These are phyloP conservation scores for Spodoptera picta DNA, from an alignment of 2,888 invertebrate genomes.

Conservation along the genomic window DNA sequence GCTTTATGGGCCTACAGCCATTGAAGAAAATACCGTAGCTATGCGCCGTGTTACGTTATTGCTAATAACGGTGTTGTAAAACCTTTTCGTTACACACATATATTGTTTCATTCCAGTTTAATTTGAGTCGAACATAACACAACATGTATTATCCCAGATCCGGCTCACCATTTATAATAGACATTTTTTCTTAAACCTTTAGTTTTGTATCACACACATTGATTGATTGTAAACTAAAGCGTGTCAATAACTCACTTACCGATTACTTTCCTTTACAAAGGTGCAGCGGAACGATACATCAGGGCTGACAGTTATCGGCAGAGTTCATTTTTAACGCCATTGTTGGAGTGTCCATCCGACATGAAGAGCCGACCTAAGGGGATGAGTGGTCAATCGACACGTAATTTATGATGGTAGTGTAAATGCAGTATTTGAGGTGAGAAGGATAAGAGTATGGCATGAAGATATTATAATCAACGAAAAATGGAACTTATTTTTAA, in stretches of 20 bases:
- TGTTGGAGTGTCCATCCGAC: slow-evolving; percentile 77
- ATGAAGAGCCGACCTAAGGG: slow-evolving; percentile 62
- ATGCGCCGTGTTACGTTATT: slow-evolving; percentile 75
- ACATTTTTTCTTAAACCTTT: neutral
- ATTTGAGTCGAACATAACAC: slow-evolving; percentile 24
- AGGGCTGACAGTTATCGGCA: slow-evolving; percentile 74
- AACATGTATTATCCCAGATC: no score
- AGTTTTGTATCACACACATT: slow-evolving; percentile 1
- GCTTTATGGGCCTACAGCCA: slow-evolving; percentile 78
- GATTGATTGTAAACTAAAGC: slow-evolving; percentile 52
- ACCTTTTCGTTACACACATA: slow-evolving; percentile 65
- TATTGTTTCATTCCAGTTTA: slow-evolving; percentile 58
- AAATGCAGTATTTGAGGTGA: slow-evolving; percentile 25
- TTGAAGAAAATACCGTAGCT: slow-evolving; percentile 77
- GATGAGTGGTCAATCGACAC: slow-evolving; percentile 74
- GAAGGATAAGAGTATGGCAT: neutral
- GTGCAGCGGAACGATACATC: slow-evolving; percentile 77
- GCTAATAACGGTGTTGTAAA: slow-evolving; percentile 77
- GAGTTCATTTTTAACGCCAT: slow-evolving; percentile 85
- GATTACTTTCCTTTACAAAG: slow-evolving; percentile 54
- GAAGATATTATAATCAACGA: no score
- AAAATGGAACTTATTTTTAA: no score
- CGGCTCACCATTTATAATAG: neutral
- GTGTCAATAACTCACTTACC: slow-evolving; percentile 56
- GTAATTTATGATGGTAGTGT: slow-evolving; percentile 72